These are phyloP conservation scores for Hyposoter didymator DNA, from an alignment of 2,888 invertebrate genomes.

Conservation along the genomic window DNA sequence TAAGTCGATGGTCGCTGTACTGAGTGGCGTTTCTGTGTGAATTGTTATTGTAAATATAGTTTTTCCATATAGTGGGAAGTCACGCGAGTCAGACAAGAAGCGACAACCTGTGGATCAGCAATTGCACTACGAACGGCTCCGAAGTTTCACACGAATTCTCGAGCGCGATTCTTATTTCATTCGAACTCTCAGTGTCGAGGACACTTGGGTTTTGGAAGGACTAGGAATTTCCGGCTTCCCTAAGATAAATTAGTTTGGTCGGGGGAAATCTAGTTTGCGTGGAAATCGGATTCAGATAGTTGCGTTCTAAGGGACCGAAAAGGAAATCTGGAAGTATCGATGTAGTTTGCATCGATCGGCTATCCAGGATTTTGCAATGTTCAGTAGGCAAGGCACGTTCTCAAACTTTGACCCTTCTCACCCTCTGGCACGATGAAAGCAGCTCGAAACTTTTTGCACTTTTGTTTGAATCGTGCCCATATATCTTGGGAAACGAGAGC, in stretches of 20 bases:
- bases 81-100: too few relatives aligned
- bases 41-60: too few relatives aligned
- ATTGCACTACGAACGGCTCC: conserved; percentile 6
- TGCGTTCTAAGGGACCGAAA: neutral
- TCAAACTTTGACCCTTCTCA: neutral
- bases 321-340: conserved; percentile 12
- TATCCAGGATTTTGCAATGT: conserved; percentile 54
- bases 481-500: neutral
- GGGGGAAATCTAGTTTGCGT: neutral
- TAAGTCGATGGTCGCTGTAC: too few relatives aligned
- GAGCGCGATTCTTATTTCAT: neutral
- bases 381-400: conserved; percentile 65
- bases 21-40: too few relatives aligned
- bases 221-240: neutral
- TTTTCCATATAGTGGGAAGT: too few relatives aligned
- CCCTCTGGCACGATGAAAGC: conserved; percentile 6
- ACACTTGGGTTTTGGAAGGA: too few relatives aligned
- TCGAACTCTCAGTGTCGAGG: too few relatives aligned
- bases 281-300: neutral
- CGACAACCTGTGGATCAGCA: conserved; percentile 76
- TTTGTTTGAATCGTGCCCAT: conserved; percentile 6
- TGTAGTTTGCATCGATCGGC: conserved; percentile 15
- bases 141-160: conserved; percentile 29
- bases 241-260: neutral
- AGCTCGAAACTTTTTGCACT: conserved; percentile 11